Evolutionary conservation across 2,113 vertebrate species (phyloP).

Genomic region (Chamaetylas fuelleborni): DNA sequence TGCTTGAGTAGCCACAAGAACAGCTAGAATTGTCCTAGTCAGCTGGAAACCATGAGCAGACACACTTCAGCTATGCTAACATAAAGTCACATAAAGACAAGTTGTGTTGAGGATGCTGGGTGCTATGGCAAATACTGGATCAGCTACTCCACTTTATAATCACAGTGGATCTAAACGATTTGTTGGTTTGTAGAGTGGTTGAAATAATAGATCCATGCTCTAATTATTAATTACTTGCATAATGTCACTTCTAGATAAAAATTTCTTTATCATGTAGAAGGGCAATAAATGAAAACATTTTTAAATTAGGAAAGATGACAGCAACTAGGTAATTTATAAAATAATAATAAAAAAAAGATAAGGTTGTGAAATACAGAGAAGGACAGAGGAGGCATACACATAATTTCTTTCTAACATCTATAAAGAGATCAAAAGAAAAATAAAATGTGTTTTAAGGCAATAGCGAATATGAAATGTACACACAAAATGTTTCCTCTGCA

Average conservation of each 20-base stretch:
- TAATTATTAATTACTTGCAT: conserved; percentile 9
- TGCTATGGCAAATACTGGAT: not conserved
- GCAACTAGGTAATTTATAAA: not conserved
- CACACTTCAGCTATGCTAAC: not conserved
- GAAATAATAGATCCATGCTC: not conserved
- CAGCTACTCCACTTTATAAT: not conserved
- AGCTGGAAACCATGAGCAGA: not conserved
- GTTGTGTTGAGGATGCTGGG: not conserved
- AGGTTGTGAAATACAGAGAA: not conserved
- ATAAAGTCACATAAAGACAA: not conserved
- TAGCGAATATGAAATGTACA: not conserved
- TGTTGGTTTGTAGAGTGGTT: not conserved
- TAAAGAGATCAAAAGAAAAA: not conserved
- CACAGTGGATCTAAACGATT: not conserved
- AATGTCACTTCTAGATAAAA: not conserved
- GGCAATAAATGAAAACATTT: not conserved
- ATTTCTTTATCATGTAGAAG: not conserved
- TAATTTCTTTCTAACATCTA: not conserved
- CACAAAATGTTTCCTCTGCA: not conserved
- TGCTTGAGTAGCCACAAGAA: not conserved
- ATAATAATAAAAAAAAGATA: not conserved
- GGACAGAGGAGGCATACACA: not conserved
- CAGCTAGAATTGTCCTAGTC: not conserved
- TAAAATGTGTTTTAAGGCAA: not conserved
- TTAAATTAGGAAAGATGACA: conserved; percentile 20